These are phyloP conservation scores for Conger conger DNA, from an alignment of 2,113 vertebrate species.

Conservation along the genomic window DNA sequence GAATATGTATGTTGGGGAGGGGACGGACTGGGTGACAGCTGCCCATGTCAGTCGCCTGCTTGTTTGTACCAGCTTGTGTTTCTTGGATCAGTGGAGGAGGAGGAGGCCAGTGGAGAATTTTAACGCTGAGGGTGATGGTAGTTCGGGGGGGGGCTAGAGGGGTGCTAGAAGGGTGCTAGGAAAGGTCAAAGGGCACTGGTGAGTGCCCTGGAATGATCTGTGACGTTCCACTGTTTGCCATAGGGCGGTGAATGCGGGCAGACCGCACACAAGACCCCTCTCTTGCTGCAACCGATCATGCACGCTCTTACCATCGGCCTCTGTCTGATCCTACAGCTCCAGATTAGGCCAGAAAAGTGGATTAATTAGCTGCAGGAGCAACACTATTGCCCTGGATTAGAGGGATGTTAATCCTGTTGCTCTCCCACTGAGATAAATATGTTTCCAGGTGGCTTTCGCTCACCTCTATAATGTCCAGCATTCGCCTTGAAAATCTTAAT, in stretches of 20 bases:
- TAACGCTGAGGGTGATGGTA: not conserved
- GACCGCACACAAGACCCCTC: no score
- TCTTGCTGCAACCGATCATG: not conserved
- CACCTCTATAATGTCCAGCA: not conserved
- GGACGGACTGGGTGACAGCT: constrained; percentile 54
- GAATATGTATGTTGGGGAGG: constrained; percentile 14
- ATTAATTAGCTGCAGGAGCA: constrained; percentile 35
- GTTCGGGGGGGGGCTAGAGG: not conserved
- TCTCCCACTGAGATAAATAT: constrained; percentile 18
- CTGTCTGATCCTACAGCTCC: not conserved
- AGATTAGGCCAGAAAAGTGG: constrained; percentile 28
- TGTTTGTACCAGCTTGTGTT: constrained; percentile 66
- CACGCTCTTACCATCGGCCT: not conserved
- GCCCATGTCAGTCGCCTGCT: constrained; percentile 59
- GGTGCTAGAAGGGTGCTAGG: not conserved
- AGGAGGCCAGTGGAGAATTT: not conserved
- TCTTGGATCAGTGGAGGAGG: constrained; percentile 38
- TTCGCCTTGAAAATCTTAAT: not conserved
- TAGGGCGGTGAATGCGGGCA: no score
- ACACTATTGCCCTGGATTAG: constrained; percentile 33
- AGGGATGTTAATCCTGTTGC: constrained; percentile 1
- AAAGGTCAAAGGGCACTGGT: not conserved
- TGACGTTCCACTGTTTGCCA: no score
- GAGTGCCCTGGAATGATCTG: not conserved
- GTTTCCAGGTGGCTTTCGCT: not conserved